Conservation (phyloP, 2,888 invertebrate genomes). For the Aproaerema taeniolella region DNA sequence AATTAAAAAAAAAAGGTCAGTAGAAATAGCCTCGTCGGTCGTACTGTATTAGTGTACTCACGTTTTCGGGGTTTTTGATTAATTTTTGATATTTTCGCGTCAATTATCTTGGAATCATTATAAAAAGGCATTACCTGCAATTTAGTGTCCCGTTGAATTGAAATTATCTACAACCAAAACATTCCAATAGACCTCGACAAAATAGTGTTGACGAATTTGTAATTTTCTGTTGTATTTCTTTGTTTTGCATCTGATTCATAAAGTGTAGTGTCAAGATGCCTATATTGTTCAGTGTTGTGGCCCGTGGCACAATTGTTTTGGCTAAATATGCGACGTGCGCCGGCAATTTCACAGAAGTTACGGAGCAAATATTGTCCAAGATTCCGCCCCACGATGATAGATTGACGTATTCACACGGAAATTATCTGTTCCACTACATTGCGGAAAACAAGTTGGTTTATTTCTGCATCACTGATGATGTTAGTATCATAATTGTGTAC, state of each 20-base stretch:
- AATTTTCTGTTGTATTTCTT: slow-evolving; percentile 18
- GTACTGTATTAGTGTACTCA: too few species aligned
- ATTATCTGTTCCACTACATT: slow-evolving; percentile 94
- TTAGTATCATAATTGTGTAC: too few species aligned
- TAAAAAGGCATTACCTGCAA: background rate
- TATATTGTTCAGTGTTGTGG: slow-evolving; percentile 92
- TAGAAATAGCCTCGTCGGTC: too few species aligned
- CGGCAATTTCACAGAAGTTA: slow-evolving; percentile 96
- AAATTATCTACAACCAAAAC: background rate
- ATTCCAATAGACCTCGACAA: too few species aligned
- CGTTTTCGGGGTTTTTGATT: background rate
- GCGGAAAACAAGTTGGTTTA: slow-evolving; percentile 92
- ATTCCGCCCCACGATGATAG: slow-evolving; percentile 94
- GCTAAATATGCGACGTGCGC: slow-evolving; percentile 95
- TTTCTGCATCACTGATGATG: slow-evolving; percentile 96
- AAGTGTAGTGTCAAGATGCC: slow-evolving; percentile 82
- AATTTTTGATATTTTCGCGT: background rate
- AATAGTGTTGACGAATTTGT: background rate
- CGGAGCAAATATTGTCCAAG: slow-evolving; percentile 92
- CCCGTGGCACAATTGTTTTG: slow-evolving; percentile 89
- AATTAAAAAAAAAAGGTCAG: too few species aligned
- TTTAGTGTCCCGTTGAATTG: background rate
- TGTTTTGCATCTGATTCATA: slow-evolving; percentile 24
- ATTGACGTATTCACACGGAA: slow-evolving; percentile 94
- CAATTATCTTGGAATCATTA: background rate